Percentiles rank a stretch among this genome's conserved stretches.
phyloP scores from a whole-genome alignment of 2,113 vertebrate species.

The Pristiophorus japonicus region DNA sequence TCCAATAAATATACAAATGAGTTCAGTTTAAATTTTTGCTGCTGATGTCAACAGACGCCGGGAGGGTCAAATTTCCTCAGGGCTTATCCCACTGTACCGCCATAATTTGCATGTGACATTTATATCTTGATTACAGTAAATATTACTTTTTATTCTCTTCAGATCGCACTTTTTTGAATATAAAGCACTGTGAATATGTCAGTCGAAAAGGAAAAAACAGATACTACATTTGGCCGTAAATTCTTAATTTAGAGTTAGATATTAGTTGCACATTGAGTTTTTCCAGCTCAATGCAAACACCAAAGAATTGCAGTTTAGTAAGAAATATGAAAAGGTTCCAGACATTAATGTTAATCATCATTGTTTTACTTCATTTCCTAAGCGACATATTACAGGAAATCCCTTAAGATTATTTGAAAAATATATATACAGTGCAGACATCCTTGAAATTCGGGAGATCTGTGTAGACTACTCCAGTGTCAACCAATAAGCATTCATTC shows the following conservation, averaged over 20 bases:
- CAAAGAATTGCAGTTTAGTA: not conserved
- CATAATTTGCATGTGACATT: not conserved
- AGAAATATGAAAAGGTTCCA: not conserved
- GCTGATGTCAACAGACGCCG: not conserved
- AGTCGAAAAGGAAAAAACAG: not conserved
- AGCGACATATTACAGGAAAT: not conserved
- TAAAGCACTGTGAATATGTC: not conserved
- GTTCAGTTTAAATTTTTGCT: not conserved
- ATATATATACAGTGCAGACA: not conserved
- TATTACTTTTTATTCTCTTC: not conserved
- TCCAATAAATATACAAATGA: not conserved
- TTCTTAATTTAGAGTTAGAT: not conserved
- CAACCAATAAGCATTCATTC: not conserved
- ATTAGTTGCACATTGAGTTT: not conserved
- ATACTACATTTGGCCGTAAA: not conserved
- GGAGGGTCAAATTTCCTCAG: not conserved
- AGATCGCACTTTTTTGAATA: not conserved
- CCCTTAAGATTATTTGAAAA: not conserved
- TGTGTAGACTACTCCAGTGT: not conserved
- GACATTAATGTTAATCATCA: not conserved
- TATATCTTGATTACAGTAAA: not conserved
- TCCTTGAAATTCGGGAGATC: not conserved
- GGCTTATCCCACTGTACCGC: not conserved
- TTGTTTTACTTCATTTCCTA: not conserved
- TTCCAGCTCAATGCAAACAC: not conserved